Evolutionary conservation across 2,888 invertebrate genomes (phyloP), one percentile per base, ranked within the genome.

Genomic region (Rugalucina vietnamica): DNA sequence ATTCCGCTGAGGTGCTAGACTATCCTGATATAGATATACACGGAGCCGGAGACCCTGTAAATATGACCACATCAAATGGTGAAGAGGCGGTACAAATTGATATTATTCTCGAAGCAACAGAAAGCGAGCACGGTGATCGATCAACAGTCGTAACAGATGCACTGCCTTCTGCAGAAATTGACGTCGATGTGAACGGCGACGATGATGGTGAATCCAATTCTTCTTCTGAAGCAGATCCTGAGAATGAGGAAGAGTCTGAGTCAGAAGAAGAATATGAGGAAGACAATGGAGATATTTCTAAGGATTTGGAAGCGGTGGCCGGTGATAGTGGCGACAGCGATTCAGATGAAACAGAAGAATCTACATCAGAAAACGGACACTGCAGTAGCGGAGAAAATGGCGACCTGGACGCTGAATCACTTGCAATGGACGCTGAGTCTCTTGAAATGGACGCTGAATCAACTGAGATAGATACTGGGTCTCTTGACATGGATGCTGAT

Each of bases 61-160:
- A 1, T 18, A 29, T 57, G 24, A 12, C 57, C 5, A n/a, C 14
- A 4, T 4, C 12, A 18, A 65, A 34, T 34, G 65, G 34, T 8
- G 60, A 60, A 21, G 65, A 65, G 12, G 65, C 18, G 8, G 65
- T 65, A 34, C 65, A 65, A 34, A 65, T 65, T 65, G 65, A 65
- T 34, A 65, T 65, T 2, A 8, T 34, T 34, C 18, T 34, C 12
- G 65, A 65, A 12, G 29, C 60, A n/a, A 29, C n/a, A 27, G 24
- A n/a, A 12, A 60, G 27, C 29, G 60, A 60, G 29, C 12, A 10
- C 27, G 24, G 65, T 18, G 65, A 65, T 29, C 65, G 65, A 1
- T 5, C 34, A 2, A 65, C 65, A 65, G 65, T 21, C 2, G 65
- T 18, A 4, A 54, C 54, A 14, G 54, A 54, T 18, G 21, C 29